A percentile compares a stretch with the other conserved stretches of the same genome.
These are phyloP conservation scores for Hymenopus coronatus DNA, from an alignment of 2,888 invertebrate genomes.

Conservation along the genomic window DNA sequence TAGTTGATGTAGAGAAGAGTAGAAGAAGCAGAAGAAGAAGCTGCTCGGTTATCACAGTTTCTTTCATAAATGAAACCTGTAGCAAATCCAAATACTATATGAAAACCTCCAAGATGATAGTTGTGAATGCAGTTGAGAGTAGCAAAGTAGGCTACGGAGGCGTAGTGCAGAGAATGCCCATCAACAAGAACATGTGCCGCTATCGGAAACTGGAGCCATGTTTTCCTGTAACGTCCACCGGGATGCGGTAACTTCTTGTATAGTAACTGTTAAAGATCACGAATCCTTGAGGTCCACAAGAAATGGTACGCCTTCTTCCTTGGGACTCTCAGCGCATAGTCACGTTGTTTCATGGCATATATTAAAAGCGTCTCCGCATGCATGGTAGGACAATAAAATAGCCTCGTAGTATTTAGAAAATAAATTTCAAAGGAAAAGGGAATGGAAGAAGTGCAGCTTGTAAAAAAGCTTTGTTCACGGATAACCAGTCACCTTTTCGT, in stretches of 20 bases:
- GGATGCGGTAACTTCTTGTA: not conserved
- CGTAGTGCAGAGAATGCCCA: not conserved
- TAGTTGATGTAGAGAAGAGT: too few relatives aligned
- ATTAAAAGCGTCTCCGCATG: not conserved
- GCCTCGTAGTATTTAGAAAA: not conserved
- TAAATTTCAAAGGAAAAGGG: not conserved
- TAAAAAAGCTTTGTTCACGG: constrained; percentile 5
- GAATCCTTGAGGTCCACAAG: not conserved
- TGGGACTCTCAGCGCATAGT: not conserved
- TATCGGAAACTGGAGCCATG: not conserved
- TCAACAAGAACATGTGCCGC: not conserved
- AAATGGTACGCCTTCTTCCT: not conserved
- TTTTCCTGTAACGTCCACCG: not conserved
- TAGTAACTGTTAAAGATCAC: not conserved
- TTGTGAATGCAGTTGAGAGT: too few relatives aligned
- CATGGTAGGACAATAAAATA: not conserved
- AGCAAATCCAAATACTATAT: too few relatives aligned
- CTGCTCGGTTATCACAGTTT: too few relatives aligned
- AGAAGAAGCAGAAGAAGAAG: too few relatives aligned
- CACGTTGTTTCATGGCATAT: not conserved
- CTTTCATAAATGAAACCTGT: too few relatives aligned
- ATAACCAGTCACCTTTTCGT: constrained; percentile 5
- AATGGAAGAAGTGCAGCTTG: not conserved
- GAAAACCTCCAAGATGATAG: too few relatives aligned
- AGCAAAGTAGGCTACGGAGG: not conserved